phyloP scores from a whole-genome alignment of 2,888 invertebrate genomes.

The Hedychridium roseum region DNA sequence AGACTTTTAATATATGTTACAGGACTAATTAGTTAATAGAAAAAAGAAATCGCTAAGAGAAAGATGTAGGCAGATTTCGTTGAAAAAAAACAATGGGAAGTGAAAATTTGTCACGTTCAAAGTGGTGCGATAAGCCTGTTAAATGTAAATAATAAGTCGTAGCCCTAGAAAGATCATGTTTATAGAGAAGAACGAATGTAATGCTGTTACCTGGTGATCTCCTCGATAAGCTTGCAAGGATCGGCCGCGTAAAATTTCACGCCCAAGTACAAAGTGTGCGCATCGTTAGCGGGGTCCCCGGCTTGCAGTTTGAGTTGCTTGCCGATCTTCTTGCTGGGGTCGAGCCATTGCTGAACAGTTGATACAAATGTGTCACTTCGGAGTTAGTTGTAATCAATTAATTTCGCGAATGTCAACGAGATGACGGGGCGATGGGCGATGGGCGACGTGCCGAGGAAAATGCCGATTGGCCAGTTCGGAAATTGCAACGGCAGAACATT shows the following conservation, averaged over 20 bases:
- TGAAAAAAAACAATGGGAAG: too few relatives aligned
- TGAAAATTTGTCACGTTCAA: too few relatives aligned
- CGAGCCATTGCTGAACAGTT: constrained; percentile 86
- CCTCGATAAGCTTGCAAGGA: constrained; percentile 94
- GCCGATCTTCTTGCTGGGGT: constrained; percentile 86
- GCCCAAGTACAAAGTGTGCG: constrained; percentile 92
- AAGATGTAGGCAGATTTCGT: too few relatives aligned
- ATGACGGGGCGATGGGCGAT: constrained; percentile 25
- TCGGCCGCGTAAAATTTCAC: constrained; percentile 98
- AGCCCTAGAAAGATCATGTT: too few relatives aligned
- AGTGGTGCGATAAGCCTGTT: too few relatives aligned
- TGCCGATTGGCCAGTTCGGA: constrained; percentile 45
- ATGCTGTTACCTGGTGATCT: constrained; percentile 84
- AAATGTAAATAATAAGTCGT: too few relatives aligned
- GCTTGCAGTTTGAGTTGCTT: constrained; percentile 79
- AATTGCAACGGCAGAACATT: constrained; percentile 48
- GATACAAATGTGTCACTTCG: constrained; percentile 1
- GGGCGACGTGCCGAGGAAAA: constrained; percentile 8
- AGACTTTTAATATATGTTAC: too few relatives aligned
- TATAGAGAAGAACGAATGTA: constrained; percentile 15
- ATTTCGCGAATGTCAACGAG: constrained; percentile 17
- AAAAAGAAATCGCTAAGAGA: too few relatives aligned
- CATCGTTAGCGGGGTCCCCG: constrained; percentile 68
- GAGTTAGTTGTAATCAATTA: constrained; percentile 22
- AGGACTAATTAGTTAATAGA: too few relatives aligned